Evolutionary conservation across 2,888 invertebrate genomes (phyloP), one percentile per base, ranked within the genome.

Genomic region (Sepioteuthis lessoniana): DNA sequence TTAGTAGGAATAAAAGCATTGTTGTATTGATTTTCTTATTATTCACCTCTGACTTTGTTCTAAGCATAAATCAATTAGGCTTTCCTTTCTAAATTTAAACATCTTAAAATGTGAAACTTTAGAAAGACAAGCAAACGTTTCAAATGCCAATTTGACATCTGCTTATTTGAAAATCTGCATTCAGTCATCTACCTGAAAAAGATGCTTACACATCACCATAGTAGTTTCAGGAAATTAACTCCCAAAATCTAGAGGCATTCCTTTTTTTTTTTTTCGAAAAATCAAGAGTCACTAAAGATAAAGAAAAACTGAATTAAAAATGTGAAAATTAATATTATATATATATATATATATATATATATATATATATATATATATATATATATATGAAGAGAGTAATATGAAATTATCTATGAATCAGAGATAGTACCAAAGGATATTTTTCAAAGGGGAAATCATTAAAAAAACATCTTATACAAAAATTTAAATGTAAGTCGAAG

Each of bases 41-140:
- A 76, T n/a, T 76, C 76, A 76, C n/a, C 76, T 76, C n/a, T 76
- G 76, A 76, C n/a, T 76, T 76, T 76, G 76, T 76, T 76, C 76
- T n/a, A n/a, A 76, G 76, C 76, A 76, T 76, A 76, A 76, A n/a
- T 76, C 76, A 76, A 76, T 76, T 76, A 76, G 60, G 4, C 13
- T 76, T 76, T 76, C 76, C n/a, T 76, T 76, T 76, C 76, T 8
- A n/a, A 76, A 76, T 76, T 8, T 76, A 2, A n/a, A 60, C 31
- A 31, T 60, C 60, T 60, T 60, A 60, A 28, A 31, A 10, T 60
- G 31, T 60, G 60, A 60, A 28, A 60, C 31, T 31, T 76, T 76
- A 76, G 76, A 76, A n/a, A 3, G 2, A n/a, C 31, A 76, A 76
- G 76, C 13, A n/a, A 76, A 76, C 31, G 21, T 16, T n/a, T 76